phyloP scores from a whole-genome alignment of 2,888 invertebrate species.

The Acrobasis repandana region DNA sequence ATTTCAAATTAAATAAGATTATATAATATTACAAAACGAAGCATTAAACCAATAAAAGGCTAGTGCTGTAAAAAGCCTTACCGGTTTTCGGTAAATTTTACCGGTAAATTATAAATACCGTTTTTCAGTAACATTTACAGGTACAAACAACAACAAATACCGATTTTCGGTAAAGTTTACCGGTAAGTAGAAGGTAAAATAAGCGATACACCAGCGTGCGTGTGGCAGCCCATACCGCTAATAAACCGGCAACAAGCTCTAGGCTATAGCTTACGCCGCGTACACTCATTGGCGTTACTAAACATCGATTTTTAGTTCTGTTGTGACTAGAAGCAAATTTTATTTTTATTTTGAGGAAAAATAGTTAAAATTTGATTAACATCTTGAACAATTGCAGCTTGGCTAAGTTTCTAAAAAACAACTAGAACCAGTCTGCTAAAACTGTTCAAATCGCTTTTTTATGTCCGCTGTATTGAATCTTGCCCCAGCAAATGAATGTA shows the following conservation, averaged over 20 bases:
- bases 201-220: slow-evolving; percentile 63
- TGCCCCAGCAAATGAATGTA: too few relatives aligned
- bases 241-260: slow-evolving; percentile 14
- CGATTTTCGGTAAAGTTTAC: neutral
- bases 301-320: slow-evolving; percentile 8
- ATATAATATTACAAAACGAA: neutral
- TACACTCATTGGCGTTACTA: slow-evolving; percentile 8
- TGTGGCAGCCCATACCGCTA: slow-evolving; percentile 55
- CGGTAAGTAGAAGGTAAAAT: neutral
- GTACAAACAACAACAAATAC: neutral
- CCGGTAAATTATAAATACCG: neutral
- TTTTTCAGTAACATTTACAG: neutral
- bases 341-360: neutral
- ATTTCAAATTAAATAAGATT: neutral
- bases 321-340: neutral
- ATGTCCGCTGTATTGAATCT: too few relatives aligned
- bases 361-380: neutral
- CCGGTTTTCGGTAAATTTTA: neutral
- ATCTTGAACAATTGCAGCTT: too few relatives aligned
- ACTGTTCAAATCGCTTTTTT: too few relatives aligned
- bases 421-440: too few relatives aligned
- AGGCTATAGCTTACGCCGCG: slow-evolving; percentile 7
- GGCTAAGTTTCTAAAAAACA: too few relatives aligned
- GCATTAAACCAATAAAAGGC: neutral
- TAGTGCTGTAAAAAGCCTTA: slow-evolving; percentile 8